Percentiles rank a stretch among this genome's conserved stretches.
These are phyloP conservation scores for Talpa occidentalis DNA, from an alignment of 2,113 vertebrate species.

Conservation along the genomic window DNA sequence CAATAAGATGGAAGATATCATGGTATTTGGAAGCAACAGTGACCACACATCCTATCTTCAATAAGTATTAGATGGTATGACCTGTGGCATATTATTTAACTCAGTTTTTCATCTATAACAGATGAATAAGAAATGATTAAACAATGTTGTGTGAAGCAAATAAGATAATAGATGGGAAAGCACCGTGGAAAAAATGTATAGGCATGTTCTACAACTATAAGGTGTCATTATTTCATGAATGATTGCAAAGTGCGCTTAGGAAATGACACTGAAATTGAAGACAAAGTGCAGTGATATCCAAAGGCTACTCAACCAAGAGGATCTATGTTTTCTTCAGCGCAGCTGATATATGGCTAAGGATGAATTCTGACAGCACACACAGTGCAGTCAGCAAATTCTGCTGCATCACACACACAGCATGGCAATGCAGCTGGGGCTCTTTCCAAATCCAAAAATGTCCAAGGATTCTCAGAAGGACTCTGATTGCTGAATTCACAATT, in stretches of 20 bases:
- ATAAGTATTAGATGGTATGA: conserved; percentile 41
- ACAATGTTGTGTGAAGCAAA: conserved; percentile 42
- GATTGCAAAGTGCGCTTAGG: not conserved
- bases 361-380: not conserved
- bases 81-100: not conserved
- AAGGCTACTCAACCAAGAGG: conserved; percentile 57
- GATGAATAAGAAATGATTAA: conserved; percentile 56
- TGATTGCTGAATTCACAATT: conserved; percentile 34
- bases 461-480: not conserved
- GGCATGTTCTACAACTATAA: conserved; percentile 24
- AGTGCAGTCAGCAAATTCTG: not conserved
- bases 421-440: not conserved
- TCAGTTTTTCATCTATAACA: conserved; percentile 25
- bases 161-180: conserved; percentile 55
- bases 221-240: conserved; percentile 4
- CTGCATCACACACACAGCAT: accelerated
- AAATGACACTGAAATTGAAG: conserved; percentile 47
- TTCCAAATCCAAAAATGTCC: not conserved
- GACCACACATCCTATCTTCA: not conserved
- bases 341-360: not conserved
- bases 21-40: not conserved
- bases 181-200: conserved; percentile 20
- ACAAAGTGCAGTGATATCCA: conserved; percentile 49
- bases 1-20: not conserved
- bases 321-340: conserved; percentile 18